Percentiles rank a stretch among this genome's conserved stretches.
Conservation (phyloP, 2,888 invertebrate genomes). For the Callimorpha dominula region DNA sequence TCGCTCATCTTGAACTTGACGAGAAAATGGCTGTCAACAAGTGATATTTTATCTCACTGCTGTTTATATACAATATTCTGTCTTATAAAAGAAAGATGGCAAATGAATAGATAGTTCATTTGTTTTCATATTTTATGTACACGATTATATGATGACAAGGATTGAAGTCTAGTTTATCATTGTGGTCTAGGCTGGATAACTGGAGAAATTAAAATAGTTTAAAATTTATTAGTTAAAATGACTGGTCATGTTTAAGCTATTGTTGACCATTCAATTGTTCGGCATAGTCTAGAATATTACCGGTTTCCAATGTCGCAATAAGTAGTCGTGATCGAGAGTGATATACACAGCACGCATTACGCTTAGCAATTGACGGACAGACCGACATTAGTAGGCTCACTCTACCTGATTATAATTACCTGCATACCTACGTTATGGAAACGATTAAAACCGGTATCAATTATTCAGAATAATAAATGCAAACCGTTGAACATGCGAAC, state of each 20-base stretch:
- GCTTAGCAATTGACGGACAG: constrained; percentile 62
- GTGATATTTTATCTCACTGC: constrained; percentile 60
- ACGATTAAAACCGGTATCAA: constrained; percentile 73
- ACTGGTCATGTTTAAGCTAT: background rate
- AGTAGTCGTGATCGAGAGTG: constrained; percentile 59
- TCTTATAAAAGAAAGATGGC: too few relatives aligned
- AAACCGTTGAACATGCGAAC: constrained; percentile 75
- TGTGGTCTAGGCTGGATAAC: background rate
- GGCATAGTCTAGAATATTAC: constrained; percentile 29
- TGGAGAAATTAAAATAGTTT: background rate
- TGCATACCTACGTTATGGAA: constrained; percentile 74
- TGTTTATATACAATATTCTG: constrained; percentile 48
- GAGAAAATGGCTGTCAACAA: constrained; percentile 58
- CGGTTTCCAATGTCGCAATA: constrained; percentile 49
- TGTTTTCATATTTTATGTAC: too few relatives aligned
- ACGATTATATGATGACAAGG: background rate
- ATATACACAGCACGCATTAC: constrained; percentile 62
- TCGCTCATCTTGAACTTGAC: constrained; percentile 81
- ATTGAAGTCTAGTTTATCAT: background rate
- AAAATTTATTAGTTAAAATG: background rate
- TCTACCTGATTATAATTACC: constrained; percentile 65
- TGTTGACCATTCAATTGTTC: constrained; percentile 31
- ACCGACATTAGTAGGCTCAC: constrained; percentile 64
- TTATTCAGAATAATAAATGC: constrained; percentile 78
- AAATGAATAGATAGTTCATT: too few relatives aligned